Evolutionary conservation across 2,113 vertebrate species (phyloP).

Genomic region (Tupaia chinensis): DNA sequence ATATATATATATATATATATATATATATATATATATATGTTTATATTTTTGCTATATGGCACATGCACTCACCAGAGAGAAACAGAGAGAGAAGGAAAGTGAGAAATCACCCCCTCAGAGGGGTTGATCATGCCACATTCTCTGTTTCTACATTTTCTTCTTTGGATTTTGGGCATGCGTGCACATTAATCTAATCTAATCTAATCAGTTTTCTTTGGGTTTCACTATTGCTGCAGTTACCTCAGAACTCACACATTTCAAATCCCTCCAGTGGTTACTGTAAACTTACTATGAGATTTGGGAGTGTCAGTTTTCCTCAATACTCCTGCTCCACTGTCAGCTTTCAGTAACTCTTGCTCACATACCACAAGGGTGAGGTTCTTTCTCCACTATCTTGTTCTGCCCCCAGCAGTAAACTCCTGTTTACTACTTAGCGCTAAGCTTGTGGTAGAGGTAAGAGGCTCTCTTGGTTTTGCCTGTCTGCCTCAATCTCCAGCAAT

Average conservation of each 20-base stretch:
- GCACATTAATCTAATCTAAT: too few species aligned
- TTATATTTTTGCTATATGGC: too few species aligned
- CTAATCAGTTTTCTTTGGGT: not conserved
- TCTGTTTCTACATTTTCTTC: too few species aligned
- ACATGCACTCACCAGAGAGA: too few species aligned
- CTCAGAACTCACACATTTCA: not conserved
- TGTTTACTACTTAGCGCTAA: not conserved
- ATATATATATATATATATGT: too few species aligned
- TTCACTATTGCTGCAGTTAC: not conserved
- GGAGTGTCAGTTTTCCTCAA: not conserved
- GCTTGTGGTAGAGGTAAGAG: not conserved
- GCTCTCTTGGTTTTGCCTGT: not conserved
- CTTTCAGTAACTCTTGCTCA: not conserved
- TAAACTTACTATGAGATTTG: not conserved
- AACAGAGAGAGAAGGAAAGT: too few species aligned
- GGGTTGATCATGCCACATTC: too few species aligned
- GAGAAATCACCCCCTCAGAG: too few species aligned
- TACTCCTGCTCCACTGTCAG: not conserved
- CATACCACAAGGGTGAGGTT: not conserved
- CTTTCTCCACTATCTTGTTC: not conserved
- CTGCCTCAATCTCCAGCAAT: not conserved
- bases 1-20: too few species aligned
- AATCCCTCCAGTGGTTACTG: not conserved
- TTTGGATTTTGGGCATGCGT: too few species aligned
- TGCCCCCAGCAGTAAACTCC: not conserved